A percentile compares a stretch with the other conserved stretches of the same genome.
phyloP scores from a whole-genome alignment of 1,140 invertebrate genomes.

The Drosophila kepulauana region DNA sequence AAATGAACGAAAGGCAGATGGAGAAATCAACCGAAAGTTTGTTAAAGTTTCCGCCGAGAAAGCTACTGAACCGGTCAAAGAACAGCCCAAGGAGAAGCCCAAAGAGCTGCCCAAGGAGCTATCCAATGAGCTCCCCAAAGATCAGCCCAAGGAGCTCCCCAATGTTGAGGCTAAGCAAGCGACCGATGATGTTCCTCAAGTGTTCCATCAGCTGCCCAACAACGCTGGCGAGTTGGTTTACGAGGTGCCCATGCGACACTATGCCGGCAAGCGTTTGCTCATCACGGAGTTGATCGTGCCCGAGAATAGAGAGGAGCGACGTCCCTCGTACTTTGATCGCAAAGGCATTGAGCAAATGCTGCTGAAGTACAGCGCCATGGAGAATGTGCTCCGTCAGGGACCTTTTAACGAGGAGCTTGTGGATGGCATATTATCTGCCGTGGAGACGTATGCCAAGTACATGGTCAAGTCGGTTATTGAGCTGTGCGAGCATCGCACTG shows the following conservation, averaged over 20 bases:
- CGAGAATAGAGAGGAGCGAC: conserved; percentile 8
- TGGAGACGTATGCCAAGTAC: conserved; percentile 58
- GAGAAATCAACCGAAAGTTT: too few species aligned
- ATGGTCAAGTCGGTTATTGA: conserved; percentile 22
- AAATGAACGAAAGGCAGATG: too few species aligned
- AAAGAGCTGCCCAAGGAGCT: too few species aligned
- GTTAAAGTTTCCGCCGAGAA: too few species aligned
- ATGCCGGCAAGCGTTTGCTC: conserved; percentile 50
- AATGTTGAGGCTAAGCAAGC: neutral
- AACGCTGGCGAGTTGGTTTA: neutral
- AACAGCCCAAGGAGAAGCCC: too few species aligned
- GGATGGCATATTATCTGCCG: conserved; percentile 42
- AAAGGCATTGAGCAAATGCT: conserved; percentile 28
- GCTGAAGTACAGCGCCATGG: conserved; percentile 1
- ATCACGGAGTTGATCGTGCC: conserved; percentile 47
- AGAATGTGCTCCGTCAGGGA: neutral
- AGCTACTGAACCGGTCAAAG: too few species aligned
- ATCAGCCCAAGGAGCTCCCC: too few species aligned
- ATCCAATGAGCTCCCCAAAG: too few species aligned
- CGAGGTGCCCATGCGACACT: conserved; percentile 49
- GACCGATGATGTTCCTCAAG: neutral
- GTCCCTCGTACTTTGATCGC: conserved; percentile 45
- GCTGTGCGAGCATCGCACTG: conserved; percentile 46
- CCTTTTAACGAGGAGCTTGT: conserved; percentile 13
- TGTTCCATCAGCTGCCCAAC: neutral